phyloP scores from a whole-genome alignment of 2,888 invertebrate genomes.

The Tachina lurida region DNA sequence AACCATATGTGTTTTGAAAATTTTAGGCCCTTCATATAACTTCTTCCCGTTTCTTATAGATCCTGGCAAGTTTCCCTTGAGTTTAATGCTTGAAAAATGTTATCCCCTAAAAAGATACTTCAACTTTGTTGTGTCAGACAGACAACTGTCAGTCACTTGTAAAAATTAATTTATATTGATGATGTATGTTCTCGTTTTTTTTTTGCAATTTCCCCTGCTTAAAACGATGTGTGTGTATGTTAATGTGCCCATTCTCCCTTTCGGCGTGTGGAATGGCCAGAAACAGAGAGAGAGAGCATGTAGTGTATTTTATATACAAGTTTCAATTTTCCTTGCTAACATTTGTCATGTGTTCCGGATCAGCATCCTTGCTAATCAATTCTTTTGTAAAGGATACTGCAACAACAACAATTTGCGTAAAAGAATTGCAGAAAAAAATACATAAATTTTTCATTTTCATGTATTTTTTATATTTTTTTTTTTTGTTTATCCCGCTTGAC shows the following conservation, averaged over 20 bases:
- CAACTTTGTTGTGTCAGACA: slow-evolving; percentile 1
- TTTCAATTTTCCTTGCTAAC: slow-evolving; percentile 54
- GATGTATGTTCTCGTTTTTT: slow-evolving; percentile 42
- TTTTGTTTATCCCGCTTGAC: slow-evolving; percentile 55
- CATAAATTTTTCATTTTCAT: slow-evolving; percentile 14
- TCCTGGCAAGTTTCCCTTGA: background rate
- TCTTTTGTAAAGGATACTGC: slow-evolving; percentile 37
- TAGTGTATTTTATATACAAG: slow-evolving; percentile 14
- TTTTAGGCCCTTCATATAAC: too few species aligned
- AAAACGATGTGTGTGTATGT: slow-evolving; percentile 10
- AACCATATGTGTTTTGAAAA: too few species aligned
- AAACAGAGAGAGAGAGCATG: background rate
- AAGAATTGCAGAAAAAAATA: slow-evolving; percentile 6
- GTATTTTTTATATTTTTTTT: slow-evolving; percentile 9
- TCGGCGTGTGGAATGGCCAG: slow-evolving; percentile 1
- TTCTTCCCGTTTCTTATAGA: background rate
- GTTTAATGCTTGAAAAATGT: background rate
- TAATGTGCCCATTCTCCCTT: background rate
- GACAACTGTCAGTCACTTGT: slow-evolving; percentile 24
- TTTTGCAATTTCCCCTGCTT: slow-evolving; percentile 26
- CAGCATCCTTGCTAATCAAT: slow-evolving; percentile 32
- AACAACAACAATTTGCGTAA: slow-evolving; percentile 9
- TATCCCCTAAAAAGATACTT: background rate
- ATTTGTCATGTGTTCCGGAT: slow-evolving; percentile 54
- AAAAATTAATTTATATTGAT: slow-evolving; percentile 58